Evolutionary conservation across 2,888 invertebrate species (phyloP).

Genomic region (Platycheirus rosarum): DNA sequence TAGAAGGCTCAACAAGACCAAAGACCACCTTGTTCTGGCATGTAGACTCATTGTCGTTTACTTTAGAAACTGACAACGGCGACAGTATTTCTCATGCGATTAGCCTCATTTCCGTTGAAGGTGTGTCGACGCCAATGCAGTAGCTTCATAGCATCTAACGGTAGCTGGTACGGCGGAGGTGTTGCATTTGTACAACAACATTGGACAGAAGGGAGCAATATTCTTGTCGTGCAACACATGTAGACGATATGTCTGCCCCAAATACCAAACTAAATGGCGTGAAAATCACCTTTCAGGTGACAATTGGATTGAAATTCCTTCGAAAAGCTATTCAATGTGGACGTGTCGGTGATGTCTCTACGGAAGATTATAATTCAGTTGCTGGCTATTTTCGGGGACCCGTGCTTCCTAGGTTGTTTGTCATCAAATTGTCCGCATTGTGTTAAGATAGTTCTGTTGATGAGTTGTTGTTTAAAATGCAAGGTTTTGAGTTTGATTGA

Average conservation of each 20-base stretch:
- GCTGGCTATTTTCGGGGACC: constrained; percentile 12
- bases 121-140: constrained; percentile 58
- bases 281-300: constrained; percentile 78
- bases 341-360: no score
- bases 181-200: constrained; percentile 32
- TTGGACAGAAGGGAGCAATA: constrained; percentile 38
- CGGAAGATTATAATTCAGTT: no score
- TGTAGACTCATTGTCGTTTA: constrained; percentile 59
- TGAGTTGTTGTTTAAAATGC: constrained; percentile 1
- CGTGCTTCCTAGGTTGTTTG: constrained; percentile 51
- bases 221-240: constrained; percentile 49
- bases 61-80: constrained; percentile 63
- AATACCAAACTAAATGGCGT: constrained; percentile 75
- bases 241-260: constrained; percentile 60
- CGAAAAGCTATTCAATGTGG: constrained; percentile 14
- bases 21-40: constrained; percentile 69
- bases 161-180: constrained; percentile 44
- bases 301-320: constrained; percentile 57
- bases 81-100: constrained; percentile 69
- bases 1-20: constrained; percentile 3
- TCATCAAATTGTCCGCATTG: constrained; percentile 55
- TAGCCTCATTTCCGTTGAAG: constrained; percentile 68
- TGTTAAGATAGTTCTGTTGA: constrained; percentile 37
- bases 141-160: background rate
- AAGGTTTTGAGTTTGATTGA: constrained; percentile 45